Conservation (phyloP, 2,888 invertebrate species). For the Dendrolimus houi region DNA sequence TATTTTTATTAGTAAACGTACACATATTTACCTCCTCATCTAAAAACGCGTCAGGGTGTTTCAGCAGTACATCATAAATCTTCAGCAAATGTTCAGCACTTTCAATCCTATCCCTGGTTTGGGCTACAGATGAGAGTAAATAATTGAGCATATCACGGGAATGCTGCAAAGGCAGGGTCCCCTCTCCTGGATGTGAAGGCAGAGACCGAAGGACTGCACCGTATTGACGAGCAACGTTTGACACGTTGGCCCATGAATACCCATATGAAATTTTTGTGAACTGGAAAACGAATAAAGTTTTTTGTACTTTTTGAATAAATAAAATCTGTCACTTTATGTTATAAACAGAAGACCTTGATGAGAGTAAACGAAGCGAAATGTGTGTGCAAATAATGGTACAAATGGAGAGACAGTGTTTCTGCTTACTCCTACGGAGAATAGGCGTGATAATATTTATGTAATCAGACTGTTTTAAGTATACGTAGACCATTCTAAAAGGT, state of each 20-base stretch:
- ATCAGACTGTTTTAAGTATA: no score
- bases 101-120: constrained; percentile 50
- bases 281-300: constrained; percentile 23
- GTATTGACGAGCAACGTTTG: constrained; percentile 73
- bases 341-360: no score
- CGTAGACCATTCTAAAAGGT: no score
- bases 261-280: constrained; percentile 73
- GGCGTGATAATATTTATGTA: no score
- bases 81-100: constrained; percentile 81
- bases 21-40: constrained; percentile 79
- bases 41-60: constrained; percentile 79
- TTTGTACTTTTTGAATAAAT: neutral
- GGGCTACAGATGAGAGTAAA: constrained; percentile 48
- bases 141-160: constrained; percentile 76
- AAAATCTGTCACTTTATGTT: neutral
- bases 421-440: no score
- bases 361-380: no score
- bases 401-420: no score
- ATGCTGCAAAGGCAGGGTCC: constrained; percentile 77
- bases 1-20: neutral
- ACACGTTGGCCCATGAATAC: constrained; percentile 78
- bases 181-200: constrained; percentile 79
- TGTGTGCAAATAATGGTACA: no score
- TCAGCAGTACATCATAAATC: constrained; percentile 56
- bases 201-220: constrained; percentile 70